Conservation (phyloP, 2,113 vertebrate genomes). For the Leucosticte australis region DNA sequence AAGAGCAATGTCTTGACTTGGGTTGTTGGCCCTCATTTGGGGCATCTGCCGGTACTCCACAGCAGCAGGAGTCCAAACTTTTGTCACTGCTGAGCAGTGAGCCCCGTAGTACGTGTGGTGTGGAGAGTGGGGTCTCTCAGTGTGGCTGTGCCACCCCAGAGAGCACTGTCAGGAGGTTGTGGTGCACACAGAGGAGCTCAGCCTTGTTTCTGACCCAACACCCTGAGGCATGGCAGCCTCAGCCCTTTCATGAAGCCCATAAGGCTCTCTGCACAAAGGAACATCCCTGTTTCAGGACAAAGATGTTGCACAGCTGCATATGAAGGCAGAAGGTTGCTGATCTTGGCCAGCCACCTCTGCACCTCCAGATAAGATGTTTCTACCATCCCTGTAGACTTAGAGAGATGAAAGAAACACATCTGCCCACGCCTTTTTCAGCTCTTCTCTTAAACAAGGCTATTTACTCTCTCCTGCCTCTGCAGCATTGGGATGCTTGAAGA, state of each 20-base stretch:
- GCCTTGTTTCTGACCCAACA: fast-evolving
- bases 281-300: neutral
- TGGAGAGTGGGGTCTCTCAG: neutral
- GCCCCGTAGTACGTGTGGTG: fast-evolving
- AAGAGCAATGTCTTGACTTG: neutral
- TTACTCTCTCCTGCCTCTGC: neutral
- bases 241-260: neutral
- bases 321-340: neutral
- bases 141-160: neutral
- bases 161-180: neutral
- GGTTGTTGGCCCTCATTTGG: neutral
- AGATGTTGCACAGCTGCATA: neutral
- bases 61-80: neutral
- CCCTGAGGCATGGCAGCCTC: fast-evolving
- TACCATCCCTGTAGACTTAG: too few species aligned
- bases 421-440: neutral
- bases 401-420: neutral
- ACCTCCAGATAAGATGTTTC: neutral
- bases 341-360: neutral
- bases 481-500: neutral
- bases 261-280: neutral
- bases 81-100: neutral
- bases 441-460: neutral
- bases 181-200: neutral
- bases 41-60: fast-evolving